phyloP scores from a whole-genome alignment of 2,113 vertebrate genomes.

The Coptodon bakossiorum region DNA sequence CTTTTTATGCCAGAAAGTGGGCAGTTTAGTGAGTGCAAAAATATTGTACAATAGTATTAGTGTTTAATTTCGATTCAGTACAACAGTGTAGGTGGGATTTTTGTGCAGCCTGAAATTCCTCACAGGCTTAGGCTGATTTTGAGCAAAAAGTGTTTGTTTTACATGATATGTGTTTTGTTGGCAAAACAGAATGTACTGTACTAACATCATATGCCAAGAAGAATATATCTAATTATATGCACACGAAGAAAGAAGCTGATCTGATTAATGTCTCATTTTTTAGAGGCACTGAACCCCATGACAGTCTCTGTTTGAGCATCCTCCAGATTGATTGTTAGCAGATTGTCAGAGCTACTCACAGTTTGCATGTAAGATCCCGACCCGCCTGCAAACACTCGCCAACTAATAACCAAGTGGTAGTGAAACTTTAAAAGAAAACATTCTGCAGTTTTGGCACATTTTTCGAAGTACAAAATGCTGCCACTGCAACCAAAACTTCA shows the following conservation, averaged over 20 bases:
- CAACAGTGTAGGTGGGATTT: background rate
- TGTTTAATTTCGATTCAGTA: background rate
- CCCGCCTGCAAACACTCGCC: background rate
- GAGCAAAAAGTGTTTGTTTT: background rate
- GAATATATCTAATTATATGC: background rate
- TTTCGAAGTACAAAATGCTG: background rate
- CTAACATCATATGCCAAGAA: background rate
- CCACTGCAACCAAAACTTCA: background rate
- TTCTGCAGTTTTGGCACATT: no score
- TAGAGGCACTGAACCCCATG: background rate
- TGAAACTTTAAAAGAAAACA: background rate
- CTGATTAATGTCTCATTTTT: background rate
- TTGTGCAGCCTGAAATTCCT: background rate
- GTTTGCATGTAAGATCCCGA: fast-evolving
- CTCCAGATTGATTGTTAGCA: background rate
- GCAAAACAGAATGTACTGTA: background rate
- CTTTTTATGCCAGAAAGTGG: background rate
- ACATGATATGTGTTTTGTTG: background rate
- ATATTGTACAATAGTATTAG: background rate
- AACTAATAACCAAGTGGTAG: background rate
- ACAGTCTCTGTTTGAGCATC: background rate
- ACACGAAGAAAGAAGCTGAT: background rate
- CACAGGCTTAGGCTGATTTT: background rate
- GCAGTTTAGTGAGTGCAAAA: background rate
- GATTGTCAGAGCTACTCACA: background rate